Percentiles rank a stretch among this genome's conserved stretches.
Evolutionary conservation across 2,113 vertebrate species (phyloP).

Genomic region (Antigone vipio): DNA sequence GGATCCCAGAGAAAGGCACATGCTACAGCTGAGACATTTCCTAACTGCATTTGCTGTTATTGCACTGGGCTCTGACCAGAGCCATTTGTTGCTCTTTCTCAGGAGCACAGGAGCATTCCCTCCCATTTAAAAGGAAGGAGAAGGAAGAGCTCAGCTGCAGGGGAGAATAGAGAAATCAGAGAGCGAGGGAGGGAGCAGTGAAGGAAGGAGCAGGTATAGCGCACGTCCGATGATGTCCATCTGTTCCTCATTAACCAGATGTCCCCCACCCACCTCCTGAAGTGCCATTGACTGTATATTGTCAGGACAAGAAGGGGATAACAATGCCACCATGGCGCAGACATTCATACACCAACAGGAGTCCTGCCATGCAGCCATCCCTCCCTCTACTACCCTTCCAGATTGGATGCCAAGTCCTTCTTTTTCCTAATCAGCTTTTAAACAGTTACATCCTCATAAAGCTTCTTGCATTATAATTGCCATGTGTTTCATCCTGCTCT

Average conservation of each 20-base stretch:
- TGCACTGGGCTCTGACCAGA: neutral
- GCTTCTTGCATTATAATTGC: constrained; percentile 39
- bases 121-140: constrained; percentile 15
- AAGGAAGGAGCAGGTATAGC: constrained; percentile 43
- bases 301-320: constrained; percentile 57
- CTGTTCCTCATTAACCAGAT: constrained; percentile 72
- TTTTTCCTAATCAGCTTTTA: constrained; percentile 59
- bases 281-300: constrained; percentile 59
- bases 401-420: constrained; percentile 37
- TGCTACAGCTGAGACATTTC: neutral
- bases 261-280: constrained; percentile 69
- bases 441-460: constrained; percentile 51
- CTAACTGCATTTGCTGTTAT: neutral
- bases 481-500: constrained; percentile 46
- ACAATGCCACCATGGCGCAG: constrained; percentile 54
- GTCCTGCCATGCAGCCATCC: constrained; percentile 57
- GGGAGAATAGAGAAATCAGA: constrained; percentile 10
- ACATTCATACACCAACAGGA: constrained; percentile 55
- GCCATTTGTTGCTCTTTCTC: neutral
- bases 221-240: constrained; percentile 45
- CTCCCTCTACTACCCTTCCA: constrained; percentile 33
- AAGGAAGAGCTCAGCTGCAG: constrained; percentile 27
- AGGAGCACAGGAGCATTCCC: neutral
- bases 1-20: neutral
- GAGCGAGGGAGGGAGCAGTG: neutral